These are phyloP conservation scores for Tetramorium bicarinatum DNA, from an alignment of 2,888 invertebrate species.

Conservation along the genomic window DNA sequence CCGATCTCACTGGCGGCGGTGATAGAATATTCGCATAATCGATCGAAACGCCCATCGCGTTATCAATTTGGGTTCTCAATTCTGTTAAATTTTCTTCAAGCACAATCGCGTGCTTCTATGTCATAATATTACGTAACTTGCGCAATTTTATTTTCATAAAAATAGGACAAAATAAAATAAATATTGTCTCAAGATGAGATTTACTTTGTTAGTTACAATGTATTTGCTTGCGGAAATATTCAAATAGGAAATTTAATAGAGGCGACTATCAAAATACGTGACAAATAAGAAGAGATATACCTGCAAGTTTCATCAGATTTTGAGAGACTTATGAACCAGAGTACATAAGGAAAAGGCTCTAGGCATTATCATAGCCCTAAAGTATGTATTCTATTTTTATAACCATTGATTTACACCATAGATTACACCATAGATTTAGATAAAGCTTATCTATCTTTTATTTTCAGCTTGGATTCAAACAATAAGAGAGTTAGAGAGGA, in stretches of 20 bases:
- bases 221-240: slow-evolving; percentile 91
- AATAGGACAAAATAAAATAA: slow-evolving; percentile 75
- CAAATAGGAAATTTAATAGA: slow-evolving; percentile 89
- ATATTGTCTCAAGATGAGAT: slow-evolving; percentile 91
- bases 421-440: not conserved
- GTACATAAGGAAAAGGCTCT: slow-evolving; percentile 90
- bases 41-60: not conserved
- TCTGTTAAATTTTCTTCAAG: not conserved
- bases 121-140: no score
- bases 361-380: slow-evolving; percentile 90
- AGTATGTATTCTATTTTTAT: slow-evolving; percentile 85
- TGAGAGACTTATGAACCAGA: slow-evolving; percentile 89
- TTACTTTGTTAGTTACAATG: slow-evolving; percentile 91
- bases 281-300: slow-evolving; percentile 89
- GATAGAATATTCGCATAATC: not conserved
- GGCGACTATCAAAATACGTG: slow-evolving; percentile 90
- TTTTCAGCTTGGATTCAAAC: slow-evolving; percentile 88
- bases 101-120: not conserved
- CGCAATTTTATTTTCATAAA: not conserved
- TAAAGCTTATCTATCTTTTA: slow-evolving; percentile 24
- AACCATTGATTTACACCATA: not conserved
- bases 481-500: slow-evolving; percentile 90
- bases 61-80: not conserved
- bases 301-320: slow-evolving; percentile 89
- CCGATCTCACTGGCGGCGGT: no score